Percentiles rank a stretch among this genome's conserved stretches.
Evolutionary conservation across 2,888 invertebrate genomes (phyloP).

Genomic region (Pammene aurita): DNA sequence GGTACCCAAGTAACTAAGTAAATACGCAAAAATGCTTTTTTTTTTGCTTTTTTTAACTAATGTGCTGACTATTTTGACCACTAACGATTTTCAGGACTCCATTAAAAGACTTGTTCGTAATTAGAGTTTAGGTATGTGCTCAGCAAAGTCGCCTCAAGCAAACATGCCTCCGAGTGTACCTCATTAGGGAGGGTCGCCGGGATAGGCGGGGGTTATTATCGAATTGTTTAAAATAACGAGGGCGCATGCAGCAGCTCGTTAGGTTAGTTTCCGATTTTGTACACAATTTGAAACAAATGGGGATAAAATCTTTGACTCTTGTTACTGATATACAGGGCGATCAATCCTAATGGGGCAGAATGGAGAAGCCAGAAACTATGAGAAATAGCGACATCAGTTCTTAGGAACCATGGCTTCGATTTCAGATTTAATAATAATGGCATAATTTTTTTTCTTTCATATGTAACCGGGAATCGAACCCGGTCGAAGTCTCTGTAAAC

Average conservation of each 20-base stretch:
- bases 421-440: no score
- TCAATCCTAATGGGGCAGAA: no score
- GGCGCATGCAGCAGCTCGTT: slow-evolving; percentile 39
- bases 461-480: no score
- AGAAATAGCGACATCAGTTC: no score
- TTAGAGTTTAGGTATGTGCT: slow-evolving; percentile 30
- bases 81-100: slow-evolving; percentile 13
- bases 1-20: no score
- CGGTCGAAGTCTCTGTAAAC: no score
- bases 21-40: no score
- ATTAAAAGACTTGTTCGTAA: slow-evolving; percentile 27
- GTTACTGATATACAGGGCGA: not conserved
- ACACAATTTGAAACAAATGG: slow-evolving; percentile 34
- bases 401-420: no score
- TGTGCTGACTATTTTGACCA: not conserved
- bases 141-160: slow-evolving; percentile 34
- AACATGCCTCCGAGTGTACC: slow-evolving; percentile 32
- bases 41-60: not conserved
- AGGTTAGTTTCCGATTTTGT: slow-evolving; percentile 32
- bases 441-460: no score
- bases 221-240: slow-evolving; percentile 41
- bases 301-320: slow-evolving; percentile 20
- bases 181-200: slow-evolving; percentile 32
- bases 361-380: no score
- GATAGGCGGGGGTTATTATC: slow-evolving; percentile 35